phyloP scores from a whole-genome alignment of 2,797 vertebrate species.

The Sebastes steindachneri region DNA sequence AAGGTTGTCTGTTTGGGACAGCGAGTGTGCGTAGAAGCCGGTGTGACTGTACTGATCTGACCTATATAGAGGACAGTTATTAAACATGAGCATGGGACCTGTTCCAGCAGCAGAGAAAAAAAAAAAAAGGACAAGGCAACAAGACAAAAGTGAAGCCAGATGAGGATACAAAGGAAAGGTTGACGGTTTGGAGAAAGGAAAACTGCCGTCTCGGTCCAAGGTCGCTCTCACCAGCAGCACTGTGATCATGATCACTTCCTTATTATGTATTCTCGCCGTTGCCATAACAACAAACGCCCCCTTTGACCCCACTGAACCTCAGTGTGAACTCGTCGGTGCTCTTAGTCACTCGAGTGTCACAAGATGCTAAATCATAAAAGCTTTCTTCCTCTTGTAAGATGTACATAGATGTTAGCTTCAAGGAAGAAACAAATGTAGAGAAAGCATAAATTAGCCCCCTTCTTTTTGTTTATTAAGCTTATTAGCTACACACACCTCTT shows the following conservation, averaged over 20 bases:
- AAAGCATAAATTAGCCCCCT: background rate
- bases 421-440: slow-evolving; percentile 5
- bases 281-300: slow-evolving; percentile 26
- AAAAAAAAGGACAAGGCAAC: background rate
- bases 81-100: slow-evolving; percentile 13
- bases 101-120: background rate
- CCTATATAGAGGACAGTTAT: slow-evolving; percentile 15
- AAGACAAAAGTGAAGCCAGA: slow-evolving; percentile 14
- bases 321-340: slow-evolving; percentile 27
- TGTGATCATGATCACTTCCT: slow-evolving; percentile 59
- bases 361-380: background rate
- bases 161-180: slow-evolving; percentile 18
- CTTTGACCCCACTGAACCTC: slow-evolving; percentile 26
- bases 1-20: background rate
- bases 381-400: slow-evolving; percentile 38
- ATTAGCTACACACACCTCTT: slow-evolving; percentile 3
- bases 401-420: slow-evolving; percentile 53
- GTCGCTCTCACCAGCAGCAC: slow-evolving; percentile 34
- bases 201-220: slow-evolving; percentile 21
- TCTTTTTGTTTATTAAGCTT: slow-evolving; percentile 17
- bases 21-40: background rate
- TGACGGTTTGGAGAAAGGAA: slow-evolving; percentile 42
- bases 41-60: slow-evolving; percentile 7
- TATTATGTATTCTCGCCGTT: slow-evolving; percentile 28
- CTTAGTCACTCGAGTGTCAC: slow-evolving; percentile 6